Evolutionary conservation across 2,113 vertebrate genomes (phyloP), one percentile per base, ranked within the genome.

Genomic region (Pelodiscus sinensis): DNA sequence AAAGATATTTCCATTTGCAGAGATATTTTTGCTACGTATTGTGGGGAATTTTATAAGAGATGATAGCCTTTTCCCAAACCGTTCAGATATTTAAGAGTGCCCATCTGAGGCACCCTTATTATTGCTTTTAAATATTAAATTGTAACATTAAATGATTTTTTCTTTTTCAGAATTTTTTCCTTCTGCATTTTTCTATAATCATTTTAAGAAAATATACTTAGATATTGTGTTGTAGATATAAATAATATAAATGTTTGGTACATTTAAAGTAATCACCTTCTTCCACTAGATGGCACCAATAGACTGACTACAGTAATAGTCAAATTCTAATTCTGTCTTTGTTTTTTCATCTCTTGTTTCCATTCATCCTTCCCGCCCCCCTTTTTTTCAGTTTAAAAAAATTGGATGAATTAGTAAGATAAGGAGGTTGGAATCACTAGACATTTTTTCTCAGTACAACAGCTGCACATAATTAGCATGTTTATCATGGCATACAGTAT

Each of bases 281-380:
- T 25, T 13, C 89, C 95, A 16, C 92, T 89, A 95, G 96, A 78
- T 95, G 95, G 68, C 93, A 82, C 1, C 29, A 21, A 85, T 88
- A 56, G 50, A 88, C 85, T 60, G 21, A 3, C 16, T 71, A 71
- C n/a, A 71, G 65, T 71, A 21, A 71, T 11, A 51, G 88, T 93
- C 60, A 14, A 22, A 27, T 15, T 77, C 38, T 50, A 77, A 77
- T 77, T 77, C 44, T 77, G 38, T 75, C 35, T 77, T 77, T 6
- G 38, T 4, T 14, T 77, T 35, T 50, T 44, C 35, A 18, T n/a
- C 62, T 35, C 16, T 50, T 27, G 4, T 50, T 22, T 7, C 21
- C 38, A 50, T 50, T 77, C 24, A 25, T 77, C 50, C 6, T 38
- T 11, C 35, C 44, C 44, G 5, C 6, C 4, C 44, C 44, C 44